Evolutionary conservation across 2,113 vertebrate genomes (phyloP), one percentile per base, ranked within the genome.

Genomic region (Phaethon lepturus): DNA sequence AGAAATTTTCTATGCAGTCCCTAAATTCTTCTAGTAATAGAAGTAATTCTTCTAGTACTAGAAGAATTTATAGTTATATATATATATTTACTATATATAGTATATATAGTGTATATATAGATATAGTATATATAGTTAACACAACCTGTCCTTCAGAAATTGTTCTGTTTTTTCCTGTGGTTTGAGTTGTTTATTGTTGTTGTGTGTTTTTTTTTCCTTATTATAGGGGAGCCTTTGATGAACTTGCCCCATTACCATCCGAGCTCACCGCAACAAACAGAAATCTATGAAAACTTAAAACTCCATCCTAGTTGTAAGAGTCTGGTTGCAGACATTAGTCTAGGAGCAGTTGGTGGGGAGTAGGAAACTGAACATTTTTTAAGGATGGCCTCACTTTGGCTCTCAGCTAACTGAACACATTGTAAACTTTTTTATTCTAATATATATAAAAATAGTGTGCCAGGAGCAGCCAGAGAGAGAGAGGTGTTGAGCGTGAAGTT

Each of bases 341-440:
- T 78, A 85, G 80, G 78, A 97, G 42, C 63, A 56, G 66, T 63
- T 91, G 58, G 20, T 31, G 86, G 84, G 64, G 80, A 97, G 24
- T 49, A 91, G 78, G 91, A 92, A 95, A 79, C 77, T 23, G 76
- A 75, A 62, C 95, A 96, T 97, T 96, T 97, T 95, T 97, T 83
- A 86, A 78, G 83, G 76, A 94, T 95, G 88, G 93, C 97, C 94
- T 98, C 96, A 95, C 97, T 89, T 96, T 94, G 97, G 96, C 97
- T 96, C 79, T 87, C 16, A 24, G 24, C 64, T 60, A 85, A 58
- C 56, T n/a, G 91, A 95, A 91, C 96, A 85, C 52, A 53, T 50
- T 95, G 88, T 94, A 94, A 64, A 93, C 88, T 77, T 97, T 88
- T 84, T 83, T 49, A 38, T 91, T 95, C 77, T 88, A 72, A 93